These are phyloP conservation scores for Pharmacophagus antenor DNA, from an alignment of 2,888 invertebrate genomes.

Conservation along the genomic window DNA sequence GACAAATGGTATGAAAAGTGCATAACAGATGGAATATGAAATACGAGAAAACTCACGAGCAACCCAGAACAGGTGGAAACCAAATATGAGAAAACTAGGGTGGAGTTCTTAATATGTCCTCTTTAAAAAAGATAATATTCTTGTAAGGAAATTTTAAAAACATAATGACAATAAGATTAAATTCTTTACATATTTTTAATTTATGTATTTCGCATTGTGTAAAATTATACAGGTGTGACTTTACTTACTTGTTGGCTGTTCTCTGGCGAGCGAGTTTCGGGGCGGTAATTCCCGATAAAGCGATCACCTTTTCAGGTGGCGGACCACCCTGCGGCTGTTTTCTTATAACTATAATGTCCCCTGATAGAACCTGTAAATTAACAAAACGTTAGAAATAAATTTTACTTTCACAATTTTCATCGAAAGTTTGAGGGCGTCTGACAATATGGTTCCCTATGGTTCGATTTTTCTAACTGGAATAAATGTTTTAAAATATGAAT, in stretches of 20 bases:
- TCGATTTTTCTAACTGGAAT: neutral
- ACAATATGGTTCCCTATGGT: neutral
- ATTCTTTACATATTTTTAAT: no score
- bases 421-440: conserved; percentile 10
- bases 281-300: conserved; percentile 94
- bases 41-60: no score
- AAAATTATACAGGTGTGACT: no score
- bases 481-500: neutral
- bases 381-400: conserved; percentile 20
- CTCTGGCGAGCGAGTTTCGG: conserved; percentile 87
- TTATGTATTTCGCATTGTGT: no score
- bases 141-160: no score
- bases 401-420: conserved; percentile 9
- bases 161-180: no score
- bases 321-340: conserved; percentile 93
- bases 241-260: conserved; percentile 67
- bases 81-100: no score
- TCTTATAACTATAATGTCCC: conserved; percentile 96
- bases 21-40: no score
- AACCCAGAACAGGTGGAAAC: no score
- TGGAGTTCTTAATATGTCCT: no score
- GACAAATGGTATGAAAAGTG: no score
- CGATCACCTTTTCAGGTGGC: conserved; percentile 94
- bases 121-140: no score
- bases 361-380: conserved; percentile 90